A percentile compares a stretch with the other conserved stretches of the same genome.
Evolutionary conservation across 2,888 invertebrate genomes (phyloP).

Genomic region (Crepidodera aurea): DNA sequence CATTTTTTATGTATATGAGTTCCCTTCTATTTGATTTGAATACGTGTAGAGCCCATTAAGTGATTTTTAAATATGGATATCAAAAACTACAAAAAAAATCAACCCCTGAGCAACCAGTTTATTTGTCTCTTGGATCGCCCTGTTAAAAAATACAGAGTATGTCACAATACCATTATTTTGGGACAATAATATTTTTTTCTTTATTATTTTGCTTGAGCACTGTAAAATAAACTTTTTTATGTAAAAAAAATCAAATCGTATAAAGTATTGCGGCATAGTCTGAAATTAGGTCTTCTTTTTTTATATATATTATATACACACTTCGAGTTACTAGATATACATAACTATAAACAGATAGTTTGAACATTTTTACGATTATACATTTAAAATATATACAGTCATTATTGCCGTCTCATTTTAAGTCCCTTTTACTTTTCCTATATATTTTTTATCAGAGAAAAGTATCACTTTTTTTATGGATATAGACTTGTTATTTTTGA

Average conservation of each 20-base stretch:
- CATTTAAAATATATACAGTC: conserved; percentile 53
- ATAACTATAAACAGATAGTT: conserved; percentile 53
- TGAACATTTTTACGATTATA: conserved; percentile 49
- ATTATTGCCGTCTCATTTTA: conserved; percentile 56
- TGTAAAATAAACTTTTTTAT: no score
- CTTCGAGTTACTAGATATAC: conserved; percentile 48
- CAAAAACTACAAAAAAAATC: no score
- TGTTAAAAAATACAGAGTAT: not conserved
- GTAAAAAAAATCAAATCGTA: no score
- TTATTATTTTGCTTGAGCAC: no score
- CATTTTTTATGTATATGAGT: no score
- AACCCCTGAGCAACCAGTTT: no score
- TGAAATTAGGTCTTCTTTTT: conserved; percentile 5
- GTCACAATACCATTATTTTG: no score
- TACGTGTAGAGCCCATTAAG: no score
- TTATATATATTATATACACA: conserved; percentile 51
- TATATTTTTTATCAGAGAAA: not conserved
- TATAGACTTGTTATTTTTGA: not conserved
- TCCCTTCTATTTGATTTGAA: no score
- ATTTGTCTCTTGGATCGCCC: not conserved
- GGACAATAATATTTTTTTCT: no score
- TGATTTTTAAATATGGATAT: no score
- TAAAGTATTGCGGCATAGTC: conserved; percentile 20
- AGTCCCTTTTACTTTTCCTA: conserved; percentile 6
- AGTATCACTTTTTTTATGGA: no score